Base-by-base conservation (phyloP, 2,113 vertebrate genomes). In the Ceuthmochares aereus region DNA sequence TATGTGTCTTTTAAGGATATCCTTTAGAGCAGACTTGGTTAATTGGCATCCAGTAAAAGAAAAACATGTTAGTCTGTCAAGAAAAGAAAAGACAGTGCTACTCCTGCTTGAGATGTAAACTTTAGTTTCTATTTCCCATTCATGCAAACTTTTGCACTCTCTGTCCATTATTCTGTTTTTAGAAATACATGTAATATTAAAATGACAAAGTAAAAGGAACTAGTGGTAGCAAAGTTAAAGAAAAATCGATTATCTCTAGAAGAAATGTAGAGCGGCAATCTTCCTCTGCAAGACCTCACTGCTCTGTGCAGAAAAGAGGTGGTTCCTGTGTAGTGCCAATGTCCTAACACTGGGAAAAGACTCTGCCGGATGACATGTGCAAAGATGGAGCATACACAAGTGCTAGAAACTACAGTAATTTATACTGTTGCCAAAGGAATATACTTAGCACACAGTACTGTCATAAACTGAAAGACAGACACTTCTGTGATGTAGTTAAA, bases 301-400 rank as follows among this genome's bases (percentile, higher is more conserved):
- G 29, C 25, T 72, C 47, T 62, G 17, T 45, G 62, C 20, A 42
- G 40, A 55, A 64, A 20, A 23, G 20, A 59, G 45, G 40, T 43
- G 23, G 23, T 32, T 93, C 45, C 21, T 3, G 0, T 0, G 1
- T 42, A 42, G 22, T 55, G 43, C 12, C 2, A 1, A 66, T 26
- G 29, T 55, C 40, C 36, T 45, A 80, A 55, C 36, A 45, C 12
- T 0, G 1, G 55, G 26, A 37, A 42, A 67, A 54, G 30, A n/a
- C 69, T 74, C 59, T 9, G 4, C 27, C 37, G 62, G 62, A 63
- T 0, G 2, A 32, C 15, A 7, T 5, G 29, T 29, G 25, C 47
- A 40, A 55, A 30, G 40, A 66, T 23, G n/a, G 42, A 84, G 14
- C 26, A 8, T 4, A 47, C 10, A 16, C 8, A 72, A 45, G 40